Evolutionary conservation across 2,797 vertebrate species (phyloP).

Genomic region (Melanotaenia boesemani): DNA sequence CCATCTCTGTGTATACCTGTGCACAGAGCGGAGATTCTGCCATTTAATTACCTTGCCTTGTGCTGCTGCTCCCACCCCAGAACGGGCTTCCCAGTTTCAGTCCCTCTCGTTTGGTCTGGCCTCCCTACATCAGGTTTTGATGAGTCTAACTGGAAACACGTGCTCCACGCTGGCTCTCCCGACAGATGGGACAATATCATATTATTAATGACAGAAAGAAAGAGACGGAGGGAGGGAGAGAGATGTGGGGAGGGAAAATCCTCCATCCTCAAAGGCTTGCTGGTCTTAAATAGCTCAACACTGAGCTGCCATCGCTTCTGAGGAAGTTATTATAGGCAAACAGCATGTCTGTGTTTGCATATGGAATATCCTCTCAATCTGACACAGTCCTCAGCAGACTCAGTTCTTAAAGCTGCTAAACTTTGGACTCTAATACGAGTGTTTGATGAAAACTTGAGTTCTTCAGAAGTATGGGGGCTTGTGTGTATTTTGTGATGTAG

Average conservation of each 20-base stretch:
- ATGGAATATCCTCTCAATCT: slow-evolving; percentile 65
- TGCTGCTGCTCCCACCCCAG: slow-evolving; percentile 46
- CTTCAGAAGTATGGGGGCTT: background rate
- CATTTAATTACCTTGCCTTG: slow-evolving; percentile 64
- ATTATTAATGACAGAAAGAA: slow-evolving; percentile 84
- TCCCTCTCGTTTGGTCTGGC: slow-evolving; percentile 53
- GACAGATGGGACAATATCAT: slow-evolving; percentile 84
- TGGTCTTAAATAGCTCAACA: slow-evolving; percentile 77
- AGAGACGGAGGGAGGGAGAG: slow-evolving; percentile 48
- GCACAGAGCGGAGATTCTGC: slow-evolving; percentile 34
- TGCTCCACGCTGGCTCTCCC: slow-evolving; percentile 77
- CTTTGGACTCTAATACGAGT: slow-evolving; percentile 30
- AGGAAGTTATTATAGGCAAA: slow-evolving; percentile 76
- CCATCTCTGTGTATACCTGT: slow-evolving; percentile 49
- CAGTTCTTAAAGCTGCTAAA: slow-evolving; percentile 44
- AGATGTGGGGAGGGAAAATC: slow-evolving; percentile 62
- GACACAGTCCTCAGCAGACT: slow-evolving; percentile 48
- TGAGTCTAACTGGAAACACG: slow-evolving; percentile 83
- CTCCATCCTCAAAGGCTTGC: slow-evolving; percentile 67
- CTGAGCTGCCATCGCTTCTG: slow-evolving; percentile 72
- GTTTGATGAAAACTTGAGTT: slow-evolving; percentile 4
- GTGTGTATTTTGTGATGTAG: background rate
- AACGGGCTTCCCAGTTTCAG: slow-evolving; percentile 52
- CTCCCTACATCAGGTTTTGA: slow-evolving; percentile 81
- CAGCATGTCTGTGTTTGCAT: slow-evolving; percentile 72